A percentile compares a stretch with the other conserved stretches of the same genome.
Evolutionary conservation across 2,888 invertebrate genomes (phyloP).

Genomic region (Tetropium fuscum): DNA sequence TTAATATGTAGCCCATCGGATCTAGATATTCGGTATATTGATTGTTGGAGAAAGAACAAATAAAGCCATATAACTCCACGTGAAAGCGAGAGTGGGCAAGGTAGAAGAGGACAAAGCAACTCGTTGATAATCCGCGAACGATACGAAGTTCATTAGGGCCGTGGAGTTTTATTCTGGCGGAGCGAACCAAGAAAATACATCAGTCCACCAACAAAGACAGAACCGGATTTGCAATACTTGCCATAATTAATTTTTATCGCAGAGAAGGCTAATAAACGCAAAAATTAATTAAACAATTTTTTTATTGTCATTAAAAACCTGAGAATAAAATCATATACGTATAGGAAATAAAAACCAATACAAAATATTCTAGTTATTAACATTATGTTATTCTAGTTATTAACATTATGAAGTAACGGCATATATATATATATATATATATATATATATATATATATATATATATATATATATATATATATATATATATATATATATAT

Average conservation of each 20-base stretch:
- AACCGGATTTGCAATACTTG: background rate
- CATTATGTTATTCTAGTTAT: too few species aligned
- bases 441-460: too few species aligned
- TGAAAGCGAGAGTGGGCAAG: constrained; percentile 45
- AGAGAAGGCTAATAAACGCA: too few species aligned
- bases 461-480: too few species aligned
- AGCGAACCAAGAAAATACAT: constrained; percentile 14
- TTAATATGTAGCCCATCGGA: constrained; percentile 15
- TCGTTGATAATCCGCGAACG: constrained; percentile 60
- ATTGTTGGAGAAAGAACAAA: constrained; percentile 42
- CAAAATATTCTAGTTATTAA: too few species aligned
- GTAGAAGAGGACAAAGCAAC: constrained; percentile 45
- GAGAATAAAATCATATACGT: too few species aligned
- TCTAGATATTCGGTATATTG: constrained; percentile 17
- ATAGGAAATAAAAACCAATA: too few species aligned
- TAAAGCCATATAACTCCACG: constrained; percentile 54
- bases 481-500: too few species aligned
- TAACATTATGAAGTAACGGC: too few species aligned
- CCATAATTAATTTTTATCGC: background rate
- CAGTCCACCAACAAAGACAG: constrained; percentile 5
- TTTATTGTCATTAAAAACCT: too few species aligned
- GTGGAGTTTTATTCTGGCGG: constrained; percentile 30
- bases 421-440: too few species aligned
- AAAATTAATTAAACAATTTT: too few species aligned
- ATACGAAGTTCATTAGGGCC: constrained; percentile 59